Evolutionary conservation across 2,113 vertebrate genomes (phyloP).

Genomic region (Helogale parvula): DNA sequence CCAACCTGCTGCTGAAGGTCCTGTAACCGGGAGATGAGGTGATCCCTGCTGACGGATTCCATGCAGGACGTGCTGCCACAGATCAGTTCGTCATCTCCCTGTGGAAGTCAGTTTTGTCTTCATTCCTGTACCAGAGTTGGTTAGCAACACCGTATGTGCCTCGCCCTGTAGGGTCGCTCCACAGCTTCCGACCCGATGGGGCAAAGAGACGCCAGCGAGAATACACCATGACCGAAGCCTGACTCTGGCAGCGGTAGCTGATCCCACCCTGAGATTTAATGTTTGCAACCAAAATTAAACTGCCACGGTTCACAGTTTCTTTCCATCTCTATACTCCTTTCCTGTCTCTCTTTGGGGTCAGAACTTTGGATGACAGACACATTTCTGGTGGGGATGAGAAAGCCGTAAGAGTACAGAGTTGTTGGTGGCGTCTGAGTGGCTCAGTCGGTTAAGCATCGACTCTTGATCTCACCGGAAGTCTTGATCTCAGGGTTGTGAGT

Average conservation of each 20-base stretch:
- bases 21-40: conserved; percentile 60
- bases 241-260: background rate
- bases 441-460: too few relatives aligned
- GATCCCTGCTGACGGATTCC: conserved; percentile 62
- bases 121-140: background rate
- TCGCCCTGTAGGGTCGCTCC: background rate
- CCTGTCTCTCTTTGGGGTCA: background rate
- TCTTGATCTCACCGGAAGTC: too few relatives aligned
- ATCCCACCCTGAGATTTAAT: background rate
- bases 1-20: conserved; percentile 75
- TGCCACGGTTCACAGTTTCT: background rate
- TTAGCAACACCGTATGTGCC: background rate
- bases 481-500: too few relatives aligned
- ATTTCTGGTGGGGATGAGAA: background rate
- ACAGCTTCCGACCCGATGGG: background rate
- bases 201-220: background rate
- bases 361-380: background rate
- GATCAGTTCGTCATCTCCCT: conserved; percentile 81
- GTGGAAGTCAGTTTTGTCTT: conserved; percentile 69
- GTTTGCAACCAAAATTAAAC: background rate
- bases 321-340: background rate
- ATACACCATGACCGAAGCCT: background rate
- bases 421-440: too few relatives aligned
- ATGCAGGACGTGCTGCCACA: conserved; percentile 80
- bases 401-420: background rate